A percentile compares a stretch with the other conserved stretches of the same genome.
These are phyloP conservation scores for Oophaga pumilio DNA, from an alignment of 2,113 vertebrate species.

Conservation along the genomic window DNA sequence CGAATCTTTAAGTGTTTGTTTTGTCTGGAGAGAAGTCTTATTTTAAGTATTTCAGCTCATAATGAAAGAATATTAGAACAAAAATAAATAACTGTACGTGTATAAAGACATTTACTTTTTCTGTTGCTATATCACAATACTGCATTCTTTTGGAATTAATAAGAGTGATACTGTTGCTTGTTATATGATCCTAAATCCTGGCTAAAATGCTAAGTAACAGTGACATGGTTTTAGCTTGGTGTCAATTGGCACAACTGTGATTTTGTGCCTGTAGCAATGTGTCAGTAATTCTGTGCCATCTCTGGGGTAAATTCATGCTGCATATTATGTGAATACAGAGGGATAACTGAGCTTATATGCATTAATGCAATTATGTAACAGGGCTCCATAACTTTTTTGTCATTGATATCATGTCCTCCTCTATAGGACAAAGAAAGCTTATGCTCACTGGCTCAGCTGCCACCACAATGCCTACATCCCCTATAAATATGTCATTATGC, in stretches of 20 bases:
- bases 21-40: slow-evolving; percentile 9
- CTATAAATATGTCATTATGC: too few species aligned
- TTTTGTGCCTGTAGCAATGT: background rate
- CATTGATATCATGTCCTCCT: too few species aligned
- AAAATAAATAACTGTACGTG: background rate
- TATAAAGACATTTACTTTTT: background rate
- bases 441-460: too few species aligned
- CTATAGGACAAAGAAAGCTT: too few species aligned
- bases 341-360: too few species aligned
- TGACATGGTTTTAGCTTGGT: background rate
- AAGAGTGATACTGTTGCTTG: background rate
- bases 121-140: background rate
- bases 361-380: too few species aligned
- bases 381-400: too few species aligned
- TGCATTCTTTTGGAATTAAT: background rate
- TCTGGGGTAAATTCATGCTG: background rate
- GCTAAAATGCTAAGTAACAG: background rate
- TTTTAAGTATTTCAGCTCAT: background rate
- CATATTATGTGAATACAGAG: background rate
- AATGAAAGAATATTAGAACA: background rate
- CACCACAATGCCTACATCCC: too few species aligned
- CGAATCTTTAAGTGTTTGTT: slow-evolving; percentile 24
- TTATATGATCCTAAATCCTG: background rate
- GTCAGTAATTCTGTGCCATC: background rate
- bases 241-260: background rate